Conservation (phyloP, 1,140 invertebrate genomes). For the Pogonognathellus flavescens region DNA sequence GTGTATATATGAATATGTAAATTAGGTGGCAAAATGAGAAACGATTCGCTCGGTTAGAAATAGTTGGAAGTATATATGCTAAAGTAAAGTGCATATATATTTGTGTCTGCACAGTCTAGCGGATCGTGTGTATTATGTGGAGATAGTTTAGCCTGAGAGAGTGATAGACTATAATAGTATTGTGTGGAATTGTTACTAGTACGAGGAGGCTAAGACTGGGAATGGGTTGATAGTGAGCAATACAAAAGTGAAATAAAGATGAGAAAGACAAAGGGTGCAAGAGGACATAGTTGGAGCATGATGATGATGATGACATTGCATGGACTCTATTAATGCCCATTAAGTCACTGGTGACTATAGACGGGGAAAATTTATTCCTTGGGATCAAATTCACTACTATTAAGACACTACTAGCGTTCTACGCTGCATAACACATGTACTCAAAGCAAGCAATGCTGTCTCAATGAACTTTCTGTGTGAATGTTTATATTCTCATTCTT, state of each 20-base stretch:
- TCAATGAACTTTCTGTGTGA: neutral
- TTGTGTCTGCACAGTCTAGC: neutral
- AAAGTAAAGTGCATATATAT: neutral
- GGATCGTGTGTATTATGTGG: neutral
- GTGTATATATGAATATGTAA: conserved; percentile 55
- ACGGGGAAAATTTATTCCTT: conserved; percentile 57
- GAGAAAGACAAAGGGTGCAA: conserved; percentile 38
- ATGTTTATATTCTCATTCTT: conserved; percentile 11
- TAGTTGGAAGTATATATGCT: conserved; percentile 9
- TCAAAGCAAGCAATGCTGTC: neutral
- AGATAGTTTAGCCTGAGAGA: neutral
- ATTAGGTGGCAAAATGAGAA: conserved; percentile 61
- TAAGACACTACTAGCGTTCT: neutral
- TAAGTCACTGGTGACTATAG: conserved; percentile 49
- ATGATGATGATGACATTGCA: conserved; percentile 38
- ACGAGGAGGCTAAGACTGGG: neutral
- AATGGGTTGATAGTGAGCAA: conserved; percentile 23
- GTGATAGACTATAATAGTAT: neutral
- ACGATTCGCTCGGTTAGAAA: conserved; percentile 47
- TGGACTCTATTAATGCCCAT: conserved; percentile 64
- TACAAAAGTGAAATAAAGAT: conserved; percentile 41
- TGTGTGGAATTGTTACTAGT: conserved; percentile 1
- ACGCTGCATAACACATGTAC: neutral
- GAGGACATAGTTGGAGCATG: conserved; percentile 31
- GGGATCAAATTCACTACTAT: conserved; percentile 33